Evolutionary conservation across 2,113 vertebrate genomes (phyloP).

Genomic region (Heloderma charlesbogerti): DNA sequence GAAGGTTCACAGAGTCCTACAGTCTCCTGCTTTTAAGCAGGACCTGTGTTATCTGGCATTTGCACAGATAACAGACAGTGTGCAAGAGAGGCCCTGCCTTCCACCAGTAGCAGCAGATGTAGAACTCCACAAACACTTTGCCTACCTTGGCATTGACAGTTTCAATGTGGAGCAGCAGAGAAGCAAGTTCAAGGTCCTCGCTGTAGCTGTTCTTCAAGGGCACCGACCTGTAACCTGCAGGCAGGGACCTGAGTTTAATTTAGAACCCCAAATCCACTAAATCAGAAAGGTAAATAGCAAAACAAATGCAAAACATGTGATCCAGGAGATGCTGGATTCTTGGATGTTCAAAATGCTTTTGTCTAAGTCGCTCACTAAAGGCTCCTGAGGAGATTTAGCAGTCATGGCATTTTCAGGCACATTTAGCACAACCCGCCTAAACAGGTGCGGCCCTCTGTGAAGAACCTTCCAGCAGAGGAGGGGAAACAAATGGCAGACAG

Average conservation of each 20-base stretch:
- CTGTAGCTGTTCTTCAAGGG: conserved; percentile 89
- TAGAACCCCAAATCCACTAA: not conserved
- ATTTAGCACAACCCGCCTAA: too few relatives aligned
- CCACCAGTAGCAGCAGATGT: not conserved
- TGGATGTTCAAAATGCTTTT: too few relatives aligned
- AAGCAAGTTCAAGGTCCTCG: conserved; percentile 83
- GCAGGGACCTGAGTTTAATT: not conserved
- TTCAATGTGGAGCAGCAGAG: conserved; percentile 87
- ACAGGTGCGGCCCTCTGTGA: too few relatives aligned
- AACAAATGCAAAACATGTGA: not conserved
- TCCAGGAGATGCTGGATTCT: not conserved
- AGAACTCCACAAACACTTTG: fast-evolving
- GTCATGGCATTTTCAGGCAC: too few relatives aligned
- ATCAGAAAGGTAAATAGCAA: not conserved
- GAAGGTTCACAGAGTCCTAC: not conserved
- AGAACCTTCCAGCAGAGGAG: too few relatives aligned
- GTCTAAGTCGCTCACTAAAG: too few relatives aligned
- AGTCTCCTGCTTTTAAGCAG: not conserved
- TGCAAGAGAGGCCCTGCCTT: not conserved
- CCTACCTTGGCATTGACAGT: conserved; percentile 88
- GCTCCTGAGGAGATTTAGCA: not conserved
- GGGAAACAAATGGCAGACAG: too few relatives aligned
- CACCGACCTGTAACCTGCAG: conserved; percentile 83
- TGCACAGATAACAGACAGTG: too few relatives aligned
- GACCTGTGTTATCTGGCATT: too few relatives aligned